These are phyloP conservation scores for Oophaga pumilio DNA, from an alignment of 2,113 vertebrate genomes.

Conservation along the genomic window DNA sequence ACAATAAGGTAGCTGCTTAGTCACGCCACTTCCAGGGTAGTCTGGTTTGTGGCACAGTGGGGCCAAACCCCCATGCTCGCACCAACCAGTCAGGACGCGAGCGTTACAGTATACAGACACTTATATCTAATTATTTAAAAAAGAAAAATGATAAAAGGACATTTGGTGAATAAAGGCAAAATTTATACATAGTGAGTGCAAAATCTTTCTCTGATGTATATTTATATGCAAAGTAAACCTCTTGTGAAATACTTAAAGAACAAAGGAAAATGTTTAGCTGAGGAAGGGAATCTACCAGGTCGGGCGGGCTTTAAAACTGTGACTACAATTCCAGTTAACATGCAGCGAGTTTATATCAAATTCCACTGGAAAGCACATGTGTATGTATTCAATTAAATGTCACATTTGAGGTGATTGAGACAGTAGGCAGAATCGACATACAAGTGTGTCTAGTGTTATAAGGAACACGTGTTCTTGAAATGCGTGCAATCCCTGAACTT, in stretches of 20 bases:
- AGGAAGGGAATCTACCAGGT: neutral
- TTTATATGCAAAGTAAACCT: neutral
- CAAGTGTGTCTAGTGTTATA: conserved; percentile 22
- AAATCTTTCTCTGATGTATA: neutral
- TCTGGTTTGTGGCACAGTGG: too few relatives aligned
- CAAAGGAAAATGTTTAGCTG: neutral
- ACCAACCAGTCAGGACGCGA: too few relatives aligned
- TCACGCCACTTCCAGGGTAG: too few relatives aligned
- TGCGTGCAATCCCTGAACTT: neutral
- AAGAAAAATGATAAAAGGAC: neutral
- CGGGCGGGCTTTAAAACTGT: neutral
- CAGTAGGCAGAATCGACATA: conserved; percentile 28
- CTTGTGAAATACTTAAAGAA: neutral
- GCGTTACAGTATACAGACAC: too few relatives aligned
- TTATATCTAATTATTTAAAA: neutral
- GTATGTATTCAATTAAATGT: conserved; percentile 46
- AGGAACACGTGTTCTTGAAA: conserved; percentile 35
- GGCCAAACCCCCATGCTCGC: too few relatives aligned
- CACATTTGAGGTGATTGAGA: conserved; percentile 46
- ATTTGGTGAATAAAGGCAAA: neutral
- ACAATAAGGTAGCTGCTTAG: too few relatives aligned
- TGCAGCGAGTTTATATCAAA: conserved; percentile 32
- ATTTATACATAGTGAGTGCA: neutral
- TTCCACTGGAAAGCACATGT: conserved; percentile 7
- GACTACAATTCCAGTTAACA: conserved; percentile 2